Percentiles rank a stretch among this genome's conserved stretches.
These are phyloP conservation scores for Ceramica pisi DNA, from an alignment of 2,888 invertebrate species.

Conservation along the genomic window DNA sequence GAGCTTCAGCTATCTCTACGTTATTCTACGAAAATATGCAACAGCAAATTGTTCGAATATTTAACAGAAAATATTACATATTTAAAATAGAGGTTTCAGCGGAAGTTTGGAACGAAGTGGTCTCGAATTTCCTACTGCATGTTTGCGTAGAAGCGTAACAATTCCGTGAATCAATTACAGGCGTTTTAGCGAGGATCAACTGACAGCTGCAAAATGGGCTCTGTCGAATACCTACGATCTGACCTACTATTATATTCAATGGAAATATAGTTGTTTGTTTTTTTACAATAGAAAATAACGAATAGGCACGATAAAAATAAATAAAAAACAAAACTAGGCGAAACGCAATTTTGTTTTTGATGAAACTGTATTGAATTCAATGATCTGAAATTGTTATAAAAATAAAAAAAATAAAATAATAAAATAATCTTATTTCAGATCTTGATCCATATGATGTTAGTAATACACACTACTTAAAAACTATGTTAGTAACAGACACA, in stretches of 20 bases:
- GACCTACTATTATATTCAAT: slow-evolving; percentile 15
- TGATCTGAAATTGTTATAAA: slow-evolving; percentile 23
- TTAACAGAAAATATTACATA: neutral
- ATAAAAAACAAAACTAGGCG: slow-evolving; percentile 17
- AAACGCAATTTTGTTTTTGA: slow-evolving; percentile 16
- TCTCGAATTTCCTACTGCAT: slow-evolving; percentile 26
- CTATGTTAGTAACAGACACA: too few species aligned
- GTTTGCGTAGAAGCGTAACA: slow-evolving; percentile 41
- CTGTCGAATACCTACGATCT: slow-evolving; percentile 29
- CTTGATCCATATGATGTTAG: too few species aligned
- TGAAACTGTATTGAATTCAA: slow-evolving; percentile 11
- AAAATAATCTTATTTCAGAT: too few species aligned
- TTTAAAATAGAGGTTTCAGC: neutral
- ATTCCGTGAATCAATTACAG: slow-evolving; percentile 62
- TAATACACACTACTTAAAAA: too few species aligned
- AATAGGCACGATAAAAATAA: slow-evolving; percentile 15
- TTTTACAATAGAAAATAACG: slow-evolving; percentile 17
- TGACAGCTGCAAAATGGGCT: slow-evolving; percentile 41
- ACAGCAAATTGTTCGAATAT: neutral
- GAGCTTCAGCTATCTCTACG: neutral
- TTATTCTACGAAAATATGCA: neutral
- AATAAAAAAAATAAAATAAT: slow-evolving; percentile 50
- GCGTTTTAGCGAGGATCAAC: slow-evolving; percentile 51
- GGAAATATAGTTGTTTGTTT: slow-evolving; percentile 24
- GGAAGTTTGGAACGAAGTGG: slow-evolving; percentile 12